Base-by-base conservation (phyloP, 2,888 invertebrate species). In the Hofmannophila pseudospretella region DNA sequence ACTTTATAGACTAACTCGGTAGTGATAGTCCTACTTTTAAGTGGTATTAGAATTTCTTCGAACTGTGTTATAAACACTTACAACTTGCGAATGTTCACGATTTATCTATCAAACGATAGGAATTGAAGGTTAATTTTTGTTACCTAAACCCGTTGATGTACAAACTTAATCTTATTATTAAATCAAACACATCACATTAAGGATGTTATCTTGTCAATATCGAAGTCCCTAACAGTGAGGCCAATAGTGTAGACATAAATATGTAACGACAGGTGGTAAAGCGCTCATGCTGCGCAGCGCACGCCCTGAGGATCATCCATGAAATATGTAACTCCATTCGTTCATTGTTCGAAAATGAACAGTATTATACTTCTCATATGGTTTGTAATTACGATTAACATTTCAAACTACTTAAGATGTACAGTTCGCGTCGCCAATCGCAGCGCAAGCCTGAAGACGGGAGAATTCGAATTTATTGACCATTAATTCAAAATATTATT, bases 141-240 rank as follows among this genome's bases (percentile, higher is more conserved):
- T 62, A 61, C 62, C 51, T 58, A 67, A 73, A 77, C 67, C 66
- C 53, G 64, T 66, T 66, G 60, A 66, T 60, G 66, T 61, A 79
- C 74, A 71, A 78, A 73, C 70, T 74, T 76, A 85, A 87, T 87
- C 86, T 85, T 82, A 78, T 85, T 88, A 88, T 88, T 88, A 87
- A 88, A 88, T 88, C 87, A 87, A 86, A 87, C 87, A 82, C 86
- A 88, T 88, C 87, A 88, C 86, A 88, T 88, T 88, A 88, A 85
- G 86, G 86, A 84, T 87, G 87, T 86, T 86, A 85, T 84, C 85
- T 84, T 85, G 85, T 86, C 85, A 86, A 85, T 86, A 86, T 86
- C 85, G 74, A 79, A 85, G 84, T 84, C 81, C 81, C 82, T 84
- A 81, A 84, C 85, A 85, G 85, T 84, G 85, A 80, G 78, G 80